Conservation (phyloP, 2,888 invertebrate species). For the Frankliniella fusca region DNA sequence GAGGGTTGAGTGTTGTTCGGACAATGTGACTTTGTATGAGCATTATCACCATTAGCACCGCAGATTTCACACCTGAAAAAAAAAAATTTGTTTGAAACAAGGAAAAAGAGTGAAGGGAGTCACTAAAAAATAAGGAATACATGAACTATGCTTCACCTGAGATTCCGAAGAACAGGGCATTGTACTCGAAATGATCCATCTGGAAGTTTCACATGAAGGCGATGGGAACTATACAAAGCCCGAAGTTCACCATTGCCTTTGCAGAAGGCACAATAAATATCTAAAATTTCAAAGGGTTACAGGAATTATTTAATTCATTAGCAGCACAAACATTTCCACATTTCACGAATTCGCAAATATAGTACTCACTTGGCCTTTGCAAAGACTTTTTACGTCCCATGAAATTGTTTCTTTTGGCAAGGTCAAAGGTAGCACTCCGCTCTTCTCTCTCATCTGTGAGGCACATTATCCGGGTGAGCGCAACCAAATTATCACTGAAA, state of each 20-base stretch:
- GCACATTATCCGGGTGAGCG: too few species aligned
- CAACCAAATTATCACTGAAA: background rate
- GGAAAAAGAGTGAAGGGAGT: background rate
- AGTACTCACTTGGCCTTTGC: background rate
- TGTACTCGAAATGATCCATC: background rate
- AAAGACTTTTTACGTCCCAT: too few species aligned
- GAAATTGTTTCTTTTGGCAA: background rate
- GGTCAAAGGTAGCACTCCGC: background rate
- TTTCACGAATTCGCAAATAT: background rate
- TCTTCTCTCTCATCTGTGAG: too few species aligned
- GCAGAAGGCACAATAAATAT: background rate
- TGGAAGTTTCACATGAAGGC: background rate
- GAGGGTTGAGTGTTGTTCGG: background rate
- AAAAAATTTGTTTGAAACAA: background rate
- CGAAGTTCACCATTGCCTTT: background rate
- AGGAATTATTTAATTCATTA: too few species aligned
- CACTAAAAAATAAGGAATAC: background rate
- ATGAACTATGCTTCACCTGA: background rate
- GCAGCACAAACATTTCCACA: too few species aligned
- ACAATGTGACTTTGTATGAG: background rate
- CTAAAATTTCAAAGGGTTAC: background rate
- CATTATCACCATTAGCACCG: background rate
- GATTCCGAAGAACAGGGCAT: background rate
- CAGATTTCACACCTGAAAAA: background rate
- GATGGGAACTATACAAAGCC: background rate